Conservation (phyloP, 53 echinoderm and acorn worm species). For the Zoroaster sp. region DNA sequence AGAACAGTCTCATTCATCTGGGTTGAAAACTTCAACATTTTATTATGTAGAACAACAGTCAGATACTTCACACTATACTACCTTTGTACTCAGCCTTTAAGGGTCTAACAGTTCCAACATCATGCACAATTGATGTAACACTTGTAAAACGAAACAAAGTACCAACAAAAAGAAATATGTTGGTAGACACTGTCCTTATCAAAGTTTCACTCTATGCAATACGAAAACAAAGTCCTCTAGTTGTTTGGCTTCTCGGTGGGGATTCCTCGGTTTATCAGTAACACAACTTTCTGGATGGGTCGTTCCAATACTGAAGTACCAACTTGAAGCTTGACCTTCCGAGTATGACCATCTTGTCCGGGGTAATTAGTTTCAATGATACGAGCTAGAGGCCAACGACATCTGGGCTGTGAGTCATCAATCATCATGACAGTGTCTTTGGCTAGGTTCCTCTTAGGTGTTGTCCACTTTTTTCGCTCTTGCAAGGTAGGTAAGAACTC, state of each 20-base stretch:
- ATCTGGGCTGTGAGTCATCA: slow-evolving; percentile 7
- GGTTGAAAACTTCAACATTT: background rate
- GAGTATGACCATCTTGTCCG: slow-evolving; percentile 11
- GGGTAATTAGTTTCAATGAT: slow-evolving; percentile 10
- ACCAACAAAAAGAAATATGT: too few relatives aligned
- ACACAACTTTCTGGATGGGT: too few relatives aligned
- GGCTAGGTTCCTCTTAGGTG: background rate
- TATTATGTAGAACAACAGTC: background rate
- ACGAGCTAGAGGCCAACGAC: slow-evolving; percentile 35
- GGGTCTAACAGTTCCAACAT: too few relatives aligned
- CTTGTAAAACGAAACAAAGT: too few relatives aligned
- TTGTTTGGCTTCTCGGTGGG: background rate
- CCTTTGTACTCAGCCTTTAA: too few relatives aligned
- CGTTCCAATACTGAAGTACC: too few relatives aligned
- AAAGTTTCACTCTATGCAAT: background rate
- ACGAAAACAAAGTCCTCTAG: background rate
- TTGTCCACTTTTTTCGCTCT: slow-evolving; percentile 33
- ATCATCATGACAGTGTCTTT: slow-evolving; percentile 39
- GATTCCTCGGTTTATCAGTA: too few relatives aligned
- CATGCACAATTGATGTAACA: too few relatives aligned
- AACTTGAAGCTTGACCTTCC: slow-evolving; percentile 23
- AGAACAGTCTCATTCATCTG: too few relatives aligned
- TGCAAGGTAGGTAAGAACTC: slow-evolving; percentile 39
- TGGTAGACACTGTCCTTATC: background rate
- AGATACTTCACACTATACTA: background rate